These are phyloP conservation scores for Carassius gibelio DNA, from an alignment of 2,113 vertebrate genomes.

Conservation along the genomic window DNA sequence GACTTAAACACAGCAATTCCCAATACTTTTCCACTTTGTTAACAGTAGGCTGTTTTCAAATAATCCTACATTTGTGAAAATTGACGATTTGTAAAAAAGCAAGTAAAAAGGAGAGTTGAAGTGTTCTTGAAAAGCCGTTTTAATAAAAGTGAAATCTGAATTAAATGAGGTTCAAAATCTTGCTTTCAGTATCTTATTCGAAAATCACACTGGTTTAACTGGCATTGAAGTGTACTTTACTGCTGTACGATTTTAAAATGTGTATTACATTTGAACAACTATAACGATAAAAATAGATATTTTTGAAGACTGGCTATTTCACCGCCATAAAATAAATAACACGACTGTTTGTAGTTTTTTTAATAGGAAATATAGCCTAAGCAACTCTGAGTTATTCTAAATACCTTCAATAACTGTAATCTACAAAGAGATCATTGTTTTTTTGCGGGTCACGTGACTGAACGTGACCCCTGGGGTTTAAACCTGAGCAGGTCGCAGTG, in stretches of 20 bases:
- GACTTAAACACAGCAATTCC: conserved; percentile 28
- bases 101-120: background rate
- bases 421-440: background rate
- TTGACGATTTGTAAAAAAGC: background rate
- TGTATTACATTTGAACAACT: background rate
- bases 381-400: too few species aligned
- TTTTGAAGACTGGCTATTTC: too few species aligned
- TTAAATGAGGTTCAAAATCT: background rate
- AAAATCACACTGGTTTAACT: background rate
- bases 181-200: background rate
- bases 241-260: background rate
- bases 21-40: background rate
- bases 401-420: background rate
- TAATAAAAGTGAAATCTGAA: background rate
- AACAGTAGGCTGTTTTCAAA: background rate
- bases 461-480: background rate
- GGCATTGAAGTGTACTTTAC: background rate
- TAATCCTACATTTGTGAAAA: background rate
- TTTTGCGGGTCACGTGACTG: background rate
- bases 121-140: background rate
- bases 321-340: background rate
- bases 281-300: too few species aligned
- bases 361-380: background rate
- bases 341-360: background rate
- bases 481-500: background rate